Evolutionary conservation across 2,797 vertebrate genomes (phyloP).

Genomic region (Eremophila alpestris): DNA sequence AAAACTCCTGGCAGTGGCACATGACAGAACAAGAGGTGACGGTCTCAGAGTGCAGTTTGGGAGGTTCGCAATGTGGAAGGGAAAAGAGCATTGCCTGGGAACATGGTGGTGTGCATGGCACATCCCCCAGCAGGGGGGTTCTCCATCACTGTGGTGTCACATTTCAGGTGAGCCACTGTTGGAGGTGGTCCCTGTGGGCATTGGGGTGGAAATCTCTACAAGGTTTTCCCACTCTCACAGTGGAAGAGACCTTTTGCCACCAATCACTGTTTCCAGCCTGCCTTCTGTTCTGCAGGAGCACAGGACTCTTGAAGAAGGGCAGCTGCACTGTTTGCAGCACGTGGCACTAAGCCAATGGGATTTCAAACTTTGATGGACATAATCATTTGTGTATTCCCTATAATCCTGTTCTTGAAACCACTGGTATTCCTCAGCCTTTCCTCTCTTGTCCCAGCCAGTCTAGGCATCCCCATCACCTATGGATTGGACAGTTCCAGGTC

Average conservation of each 20-base stretch:
- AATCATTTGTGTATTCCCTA: not conserved
- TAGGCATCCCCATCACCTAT: not conserved
- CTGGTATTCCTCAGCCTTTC: not conserved
- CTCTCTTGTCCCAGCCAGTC: not conserved
- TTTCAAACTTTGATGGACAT: not conserved
- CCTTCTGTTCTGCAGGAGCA: not conserved
- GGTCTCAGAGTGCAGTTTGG: not conserved
- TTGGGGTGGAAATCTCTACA: not conserved
- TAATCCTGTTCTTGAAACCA: not conserved
- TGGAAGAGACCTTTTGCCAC: not conserved
- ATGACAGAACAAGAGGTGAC: not conserved
- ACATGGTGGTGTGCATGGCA: not conserved
- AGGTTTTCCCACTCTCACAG: not conserved
- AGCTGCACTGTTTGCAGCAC: conserved; percentile 1
- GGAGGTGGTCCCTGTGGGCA: not conserved
- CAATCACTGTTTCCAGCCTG: not conserved
- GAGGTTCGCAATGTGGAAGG: not conserved
- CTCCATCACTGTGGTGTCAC: not conserved
- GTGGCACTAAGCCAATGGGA: conserved; percentile 10
- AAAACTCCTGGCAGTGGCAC: not conserved
- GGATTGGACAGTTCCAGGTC: not conserved
- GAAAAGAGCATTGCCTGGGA: not conserved
- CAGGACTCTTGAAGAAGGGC: not conserved
- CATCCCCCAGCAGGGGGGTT: not conserved
- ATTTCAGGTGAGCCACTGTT: not conserved